Percentiles rank a stretch among this genome's conserved stretches.
Evolutionary conservation across 2,113 vertebrate species (phyloP).

Genomic region (Uria aalge): DNA sequence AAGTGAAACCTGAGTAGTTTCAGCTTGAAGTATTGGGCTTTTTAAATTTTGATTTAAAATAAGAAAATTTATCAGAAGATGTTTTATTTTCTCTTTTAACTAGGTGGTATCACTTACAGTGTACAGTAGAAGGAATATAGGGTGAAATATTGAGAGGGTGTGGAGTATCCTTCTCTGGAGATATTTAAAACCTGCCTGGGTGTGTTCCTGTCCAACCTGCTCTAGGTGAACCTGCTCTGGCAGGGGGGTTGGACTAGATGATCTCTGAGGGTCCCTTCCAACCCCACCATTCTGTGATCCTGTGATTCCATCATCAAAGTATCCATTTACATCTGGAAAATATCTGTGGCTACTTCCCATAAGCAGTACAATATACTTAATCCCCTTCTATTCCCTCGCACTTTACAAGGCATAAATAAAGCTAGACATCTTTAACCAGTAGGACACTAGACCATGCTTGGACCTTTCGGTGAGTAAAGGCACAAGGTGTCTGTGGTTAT

Average conservation of each 20-base stretch:
- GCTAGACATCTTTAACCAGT: background rate
- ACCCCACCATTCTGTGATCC: too few relatives aligned
- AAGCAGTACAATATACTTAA: background rate
- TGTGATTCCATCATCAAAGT: background rate
- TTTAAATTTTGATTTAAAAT: background rate
- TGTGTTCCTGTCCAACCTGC: too few relatives aligned
- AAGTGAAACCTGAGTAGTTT: background rate
- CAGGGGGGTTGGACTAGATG: too few relatives aligned
- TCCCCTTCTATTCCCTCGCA: background rate
- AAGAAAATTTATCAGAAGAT: background rate
- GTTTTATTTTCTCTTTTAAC: background rate
- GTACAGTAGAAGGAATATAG: background rate
- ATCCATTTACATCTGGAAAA: background rate
- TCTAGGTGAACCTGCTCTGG: too few relatives aligned
- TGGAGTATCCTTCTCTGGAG: too few relatives aligned
- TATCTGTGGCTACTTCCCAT: background rate
- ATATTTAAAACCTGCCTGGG: too few relatives aligned
- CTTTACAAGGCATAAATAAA: background rate
- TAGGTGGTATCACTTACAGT: background rate
- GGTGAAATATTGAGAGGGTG: background rate
- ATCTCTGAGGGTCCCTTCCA: too few relatives aligned
- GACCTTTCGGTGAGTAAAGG: background rate
- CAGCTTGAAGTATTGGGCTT: background rate
- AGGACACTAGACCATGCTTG: background rate
- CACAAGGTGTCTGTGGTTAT: background rate